Base-by-base conservation (phyloP, 2,113 vertebrate genomes). In the Myiozetetes cayanensis region DNA sequence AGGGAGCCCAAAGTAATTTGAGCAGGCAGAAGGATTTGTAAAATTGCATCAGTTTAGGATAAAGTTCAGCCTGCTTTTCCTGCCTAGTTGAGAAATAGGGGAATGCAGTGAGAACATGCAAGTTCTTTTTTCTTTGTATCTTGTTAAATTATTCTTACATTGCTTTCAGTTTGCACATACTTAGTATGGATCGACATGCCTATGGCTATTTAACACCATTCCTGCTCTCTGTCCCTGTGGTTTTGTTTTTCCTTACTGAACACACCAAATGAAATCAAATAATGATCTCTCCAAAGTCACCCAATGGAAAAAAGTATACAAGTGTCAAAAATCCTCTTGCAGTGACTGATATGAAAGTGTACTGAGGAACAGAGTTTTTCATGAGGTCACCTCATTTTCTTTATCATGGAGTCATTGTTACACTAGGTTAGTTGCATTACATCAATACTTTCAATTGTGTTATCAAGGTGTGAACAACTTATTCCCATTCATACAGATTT, bases 211-310 rank as follows among this genome's bases (percentile, higher is more conserved):
- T 39, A 65, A 68, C 0, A 0, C 4, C 53, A 53, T 41, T 35
- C 55, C 56, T 73, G 21, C 18, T 81, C 59, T 74, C 77, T 47
- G 22, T 18, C 65, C 33, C 20, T 71, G 23, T 8, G 47, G 30
- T 21, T 90, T 67, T 72, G 35, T 53, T 93, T 62, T 86, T 90
- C 17, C 33, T 31, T 83, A 44, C 44, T 86, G 62, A 81, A 81
- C 79, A 68, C 73, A 71, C 76, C 66, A 96, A 93, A 94, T 81
- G 43, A 76, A 96, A 95, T 50, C 5, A 3, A 96, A 46, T 46
- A 95, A 80, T 2, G 7, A 74, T 90, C 87, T 41, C 50, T 87
- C 56, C 74, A 53, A 93, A 92, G 94, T 85, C 77, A 94, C n/a
- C 39, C 81, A 70, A 33, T 8, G 75, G 63, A 63, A 85, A 82